Conservation (phyloP, 1,140 invertebrate species). For the Euborellia annulipes region DNA sequence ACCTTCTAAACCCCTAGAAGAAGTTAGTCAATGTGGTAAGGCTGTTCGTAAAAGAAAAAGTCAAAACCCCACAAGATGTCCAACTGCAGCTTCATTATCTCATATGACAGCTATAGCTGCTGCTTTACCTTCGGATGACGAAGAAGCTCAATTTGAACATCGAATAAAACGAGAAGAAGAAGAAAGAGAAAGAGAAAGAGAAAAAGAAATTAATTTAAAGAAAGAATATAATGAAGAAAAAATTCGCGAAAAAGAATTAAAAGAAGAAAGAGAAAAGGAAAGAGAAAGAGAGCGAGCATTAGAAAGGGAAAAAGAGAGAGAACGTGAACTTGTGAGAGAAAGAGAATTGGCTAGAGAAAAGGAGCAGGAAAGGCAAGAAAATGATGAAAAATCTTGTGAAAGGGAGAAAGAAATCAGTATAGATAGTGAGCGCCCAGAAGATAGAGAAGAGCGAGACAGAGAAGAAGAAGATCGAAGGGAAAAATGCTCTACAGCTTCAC, state of each 20-base stretch:
- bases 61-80: constrained; percentile 75
- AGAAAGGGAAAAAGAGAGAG: constrained; percentile 10
- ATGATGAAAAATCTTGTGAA: constrained; percentile 1
- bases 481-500: constrained; percentile 34
- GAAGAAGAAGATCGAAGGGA: constrained; percentile 27
- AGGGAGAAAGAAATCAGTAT: constrained; percentile 7
- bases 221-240: too few species aligned
- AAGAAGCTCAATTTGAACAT: too few species aligned
- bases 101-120: constrained; percentile 1
- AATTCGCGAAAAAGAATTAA: too few species aligned
- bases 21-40: constrained; percentile 14
- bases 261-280: constrained; percentile 9
- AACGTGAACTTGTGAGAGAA: constrained; percentile 10
- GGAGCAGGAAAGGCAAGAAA: constrained; percentile 5
- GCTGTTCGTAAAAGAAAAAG: constrained; percentile 66
- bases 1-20: constrained; percentile 34
- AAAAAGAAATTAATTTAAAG: too few species aligned
- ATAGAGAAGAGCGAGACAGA: constrained; percentile 19
- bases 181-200: too few species aligned
- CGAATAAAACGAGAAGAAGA: too few species aligned
- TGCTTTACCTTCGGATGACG: too few species aligned
- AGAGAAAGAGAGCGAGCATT: constrained; percentile 1
- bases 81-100: constrained; percentile 21
- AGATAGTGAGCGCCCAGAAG: constrained; percentile 12
- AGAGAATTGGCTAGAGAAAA: constrained; percentile 8